A percentile compares a stretch with the other conserved stretches of the same genome.
These are phyloP conservation scores for Prunella strophiata DNA, from an alignment of 2,797 vertebrate genomes.

Conservation along the genomic window DNA sequence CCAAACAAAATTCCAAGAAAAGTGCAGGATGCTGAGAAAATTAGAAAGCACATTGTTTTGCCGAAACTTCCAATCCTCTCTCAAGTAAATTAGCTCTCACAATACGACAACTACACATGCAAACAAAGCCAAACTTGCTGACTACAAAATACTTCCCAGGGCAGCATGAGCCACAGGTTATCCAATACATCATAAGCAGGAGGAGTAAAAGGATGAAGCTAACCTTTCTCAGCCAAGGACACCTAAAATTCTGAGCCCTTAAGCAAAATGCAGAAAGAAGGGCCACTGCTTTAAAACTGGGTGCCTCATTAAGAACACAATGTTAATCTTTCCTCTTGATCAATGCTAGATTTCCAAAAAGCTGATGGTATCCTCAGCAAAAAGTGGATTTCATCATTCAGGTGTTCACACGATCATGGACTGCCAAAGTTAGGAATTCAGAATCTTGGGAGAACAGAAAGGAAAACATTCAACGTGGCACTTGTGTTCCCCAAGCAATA, in stretches of 20 bases:
- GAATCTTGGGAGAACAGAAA: not conserved
- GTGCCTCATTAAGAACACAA: not conserved
- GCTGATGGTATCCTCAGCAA: not conserved
- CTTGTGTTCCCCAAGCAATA: not conserved
- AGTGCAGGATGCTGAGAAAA: not conserved
- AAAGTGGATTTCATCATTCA: not conserved
- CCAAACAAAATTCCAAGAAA: not conserved
- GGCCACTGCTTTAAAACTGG: not conserved
- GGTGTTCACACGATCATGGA: rapidly evolving
- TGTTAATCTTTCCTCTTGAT: not conserved
- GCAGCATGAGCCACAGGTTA: not conserved
- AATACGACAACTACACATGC: not conserved
- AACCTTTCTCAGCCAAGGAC: not conserved
- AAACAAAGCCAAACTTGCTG: not conserved
- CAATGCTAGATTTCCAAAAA: not conserved
- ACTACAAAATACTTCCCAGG: not conserved
- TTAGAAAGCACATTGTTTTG: not conserved
- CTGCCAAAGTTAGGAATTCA: not conserved
- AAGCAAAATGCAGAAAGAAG: not conserved
- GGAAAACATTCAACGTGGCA: not conserved
- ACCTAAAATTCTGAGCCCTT: not conserved
- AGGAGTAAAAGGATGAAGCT: not conserved
- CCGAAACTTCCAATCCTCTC: not conserved
- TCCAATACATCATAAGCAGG: not conserved
- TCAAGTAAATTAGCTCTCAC: not conserved